These are phyloP conservation scores for Prunella fulvescens DNA, from an alignment of 2,113 vertebrate species.

Conservation along the genomic window DNA sequence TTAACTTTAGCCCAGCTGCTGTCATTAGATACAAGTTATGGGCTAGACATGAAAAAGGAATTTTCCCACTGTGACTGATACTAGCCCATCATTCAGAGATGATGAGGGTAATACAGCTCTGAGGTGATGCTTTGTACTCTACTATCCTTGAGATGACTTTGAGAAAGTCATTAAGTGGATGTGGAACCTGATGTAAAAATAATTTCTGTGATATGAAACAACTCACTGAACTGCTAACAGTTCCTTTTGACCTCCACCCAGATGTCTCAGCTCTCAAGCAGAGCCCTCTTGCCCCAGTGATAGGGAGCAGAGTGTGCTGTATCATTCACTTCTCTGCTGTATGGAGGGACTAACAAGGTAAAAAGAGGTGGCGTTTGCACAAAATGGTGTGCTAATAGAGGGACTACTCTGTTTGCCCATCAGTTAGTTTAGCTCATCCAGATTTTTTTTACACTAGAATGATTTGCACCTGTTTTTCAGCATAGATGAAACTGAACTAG, in stretches of 20 bases:
- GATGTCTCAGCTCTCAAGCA: not conserved
- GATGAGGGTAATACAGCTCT: not conserved
- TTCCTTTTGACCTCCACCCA: not conserved
- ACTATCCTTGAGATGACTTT: not conserved
- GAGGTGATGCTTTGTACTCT: not conserved
- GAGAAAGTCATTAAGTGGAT: not conserved
- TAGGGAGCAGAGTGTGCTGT: not conserved
- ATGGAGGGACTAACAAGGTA: not conserved
- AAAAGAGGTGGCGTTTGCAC: not conserved
- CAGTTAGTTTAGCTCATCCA: not conserved
- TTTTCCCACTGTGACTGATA: not conserved
- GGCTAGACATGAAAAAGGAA: not conserved
- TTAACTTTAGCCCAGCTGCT: not conserved
- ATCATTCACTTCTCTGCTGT: not conserved
- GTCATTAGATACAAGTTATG: not conserved
- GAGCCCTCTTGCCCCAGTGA: not conserved
- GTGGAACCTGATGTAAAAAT: not conserved
- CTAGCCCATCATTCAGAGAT: not conserved
- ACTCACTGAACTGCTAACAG: not conserved
- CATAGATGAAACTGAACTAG: not conserved
- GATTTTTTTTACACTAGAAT: constrained; percentile 19
- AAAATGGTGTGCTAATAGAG: not conserved
- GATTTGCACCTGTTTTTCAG: constrained; percentile 39
- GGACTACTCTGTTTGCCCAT: not conserved
- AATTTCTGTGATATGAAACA: not conserved